These are phyloP conservation scores for Astropecten irregularis DNA, from an alignment of 53 echinoderm and acorn worm genomes.

Conservation along the genomic window DNA sequence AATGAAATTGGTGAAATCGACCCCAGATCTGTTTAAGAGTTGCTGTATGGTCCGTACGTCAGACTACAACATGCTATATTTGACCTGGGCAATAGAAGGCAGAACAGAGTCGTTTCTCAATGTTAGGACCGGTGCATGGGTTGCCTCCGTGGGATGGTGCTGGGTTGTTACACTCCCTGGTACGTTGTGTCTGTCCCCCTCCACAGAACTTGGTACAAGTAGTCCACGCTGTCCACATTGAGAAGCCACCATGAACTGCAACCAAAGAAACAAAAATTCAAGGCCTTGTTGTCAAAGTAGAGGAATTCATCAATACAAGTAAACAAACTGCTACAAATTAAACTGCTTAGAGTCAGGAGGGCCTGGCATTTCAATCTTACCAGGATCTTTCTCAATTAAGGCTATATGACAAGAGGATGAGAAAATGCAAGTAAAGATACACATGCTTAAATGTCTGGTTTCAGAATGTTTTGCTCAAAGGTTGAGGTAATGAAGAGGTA, in stretches of 20 bases:
- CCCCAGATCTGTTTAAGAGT: too few species aligned
- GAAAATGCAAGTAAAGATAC: too few species aligned
- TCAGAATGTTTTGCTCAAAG: too few species aligned
- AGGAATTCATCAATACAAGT: not conserved
- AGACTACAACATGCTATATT: too few species aligned
- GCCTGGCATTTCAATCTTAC: too few species aligned
- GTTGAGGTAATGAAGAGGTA: too few species aligned
- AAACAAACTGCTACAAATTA: not conserved
- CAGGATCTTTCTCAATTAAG: too few species aligned
- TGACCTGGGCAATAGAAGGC: conserved; percentile 81
- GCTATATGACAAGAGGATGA: not conserved
- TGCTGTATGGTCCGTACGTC: too few species aligned
- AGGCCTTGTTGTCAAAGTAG: too few species aligned
- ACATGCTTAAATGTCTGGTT: not conserved
- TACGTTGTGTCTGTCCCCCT: conserved; percentile 69
- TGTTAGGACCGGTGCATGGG: conserved; percentile 55
- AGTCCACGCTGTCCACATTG: conserved; percentile 68
- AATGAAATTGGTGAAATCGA: too few species aligned
- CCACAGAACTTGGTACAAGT: conserved; percentile 73
- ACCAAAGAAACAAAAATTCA: not conserved
- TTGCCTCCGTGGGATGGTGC: conserved; percentile 64
- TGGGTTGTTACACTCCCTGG: conserved; percentile 64
- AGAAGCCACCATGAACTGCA: conserved; percentile 74
- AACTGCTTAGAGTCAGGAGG: too few species aligned
- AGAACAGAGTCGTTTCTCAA: conserved; percentile 63